These are phyloP conservation scores for Protobothrops mucrosquamatus DNA, from an alignment of 2,113 vertebrate genomes.

Conservation along the genomic window DNA sequence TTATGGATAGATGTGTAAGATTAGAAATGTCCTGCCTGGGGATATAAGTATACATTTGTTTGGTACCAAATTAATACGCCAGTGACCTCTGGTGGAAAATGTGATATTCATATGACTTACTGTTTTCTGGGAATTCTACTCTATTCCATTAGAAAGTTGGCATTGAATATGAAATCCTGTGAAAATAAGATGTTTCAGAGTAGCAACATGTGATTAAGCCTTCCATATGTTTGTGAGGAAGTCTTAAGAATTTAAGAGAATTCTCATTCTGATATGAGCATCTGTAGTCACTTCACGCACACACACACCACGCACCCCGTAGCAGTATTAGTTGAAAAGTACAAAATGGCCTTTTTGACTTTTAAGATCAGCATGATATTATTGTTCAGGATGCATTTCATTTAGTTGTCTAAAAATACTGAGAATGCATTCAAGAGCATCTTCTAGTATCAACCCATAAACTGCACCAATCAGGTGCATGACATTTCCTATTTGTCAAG, in stretches of 20 bases:
- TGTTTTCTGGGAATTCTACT: neutral
- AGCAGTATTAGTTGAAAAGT: neutral
- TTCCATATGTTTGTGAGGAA: neutral
- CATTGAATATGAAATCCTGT: neutral
- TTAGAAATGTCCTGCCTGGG: neutral
- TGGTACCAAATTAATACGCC: constrained; percentile 43
- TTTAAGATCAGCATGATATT: neutral
- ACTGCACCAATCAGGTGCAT: neutral
- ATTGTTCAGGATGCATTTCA: neutral
- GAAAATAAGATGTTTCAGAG: neutral
- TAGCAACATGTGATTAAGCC: neutral
- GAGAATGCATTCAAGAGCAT: neutral
- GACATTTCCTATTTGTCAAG: neutral
- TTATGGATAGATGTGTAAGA: neutral
- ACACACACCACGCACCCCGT: neutral
- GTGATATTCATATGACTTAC: neutral
- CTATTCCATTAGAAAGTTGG: neutral
- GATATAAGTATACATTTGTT: neutral
- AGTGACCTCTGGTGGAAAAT: constrained; percentile 70
- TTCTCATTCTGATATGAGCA: neutral
- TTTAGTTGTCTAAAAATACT: neutral
- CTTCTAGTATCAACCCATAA: neutral
- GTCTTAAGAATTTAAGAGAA: neutral
- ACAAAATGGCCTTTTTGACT: neutral
- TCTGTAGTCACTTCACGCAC: neutral